Evolutionary conservation across 1,140 invertebrate genomes (phyloP), one percentile per base, ranked within the genome.

Genomic region (Eumaeus atala): DNA sequence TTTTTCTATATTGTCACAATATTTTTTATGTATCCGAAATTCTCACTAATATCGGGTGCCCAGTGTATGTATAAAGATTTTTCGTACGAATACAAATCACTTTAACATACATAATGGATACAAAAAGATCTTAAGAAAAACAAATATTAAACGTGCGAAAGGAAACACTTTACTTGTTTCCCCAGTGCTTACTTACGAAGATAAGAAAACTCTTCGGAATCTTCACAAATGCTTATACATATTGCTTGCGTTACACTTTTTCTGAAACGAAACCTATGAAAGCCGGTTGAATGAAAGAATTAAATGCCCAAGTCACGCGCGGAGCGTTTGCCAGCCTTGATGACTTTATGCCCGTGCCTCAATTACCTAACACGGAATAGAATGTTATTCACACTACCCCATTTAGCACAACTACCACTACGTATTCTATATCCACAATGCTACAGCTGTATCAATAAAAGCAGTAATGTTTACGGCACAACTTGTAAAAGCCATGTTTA

Each of bases 321-420:
- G 37, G 47, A 58, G 58, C 63, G 63, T 66, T 68, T 68, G 66
- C 63, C 66, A 63, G 57, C 37, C 58, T 60, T 68, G 66, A 68
- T 68, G 66, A 67, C 66, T 67, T 67, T 58, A 67, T 67, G 56
- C 55, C 62, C 66, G 59, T 62, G 62, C 60, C 54, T 60, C 58
- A 59, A 67, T 62, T 67, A 62, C 58, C 28, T 52, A 58, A 58
- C 48, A 50, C 18, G 42, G 50, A 51, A 51, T 38, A 55, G 33
- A 57, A 54, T 50, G 35, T 21, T 14, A 50, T 40, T 1, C 28
- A 50, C 12, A 48, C 48, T 3, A 1, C 17, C 36, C 5, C 18
- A 11, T 28, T 12, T 14, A 16, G 11, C 21, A 18, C 36, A 35
- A 5, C 36, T 37, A 48, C 14, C 58, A 60, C 48, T 56, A 49